Conservation (phyloP, 1,140 invertebrate genomes). For the Drosophila prosaltans region DNA sequence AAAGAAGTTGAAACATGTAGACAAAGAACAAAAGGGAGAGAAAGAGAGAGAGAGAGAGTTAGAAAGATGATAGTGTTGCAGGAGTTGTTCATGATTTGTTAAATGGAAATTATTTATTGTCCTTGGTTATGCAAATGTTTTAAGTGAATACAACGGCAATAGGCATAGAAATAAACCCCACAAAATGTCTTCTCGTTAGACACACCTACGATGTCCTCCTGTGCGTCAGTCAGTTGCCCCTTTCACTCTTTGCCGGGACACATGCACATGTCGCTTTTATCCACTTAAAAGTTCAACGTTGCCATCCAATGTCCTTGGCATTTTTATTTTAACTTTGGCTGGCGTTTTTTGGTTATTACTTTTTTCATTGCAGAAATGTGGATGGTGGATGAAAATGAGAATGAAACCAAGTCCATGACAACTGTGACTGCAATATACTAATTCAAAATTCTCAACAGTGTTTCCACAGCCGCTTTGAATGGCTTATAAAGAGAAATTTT, state of each 20-base stretch:
- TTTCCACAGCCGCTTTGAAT: conserved; percentile 11
- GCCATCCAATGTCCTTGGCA: conserved; percentile 13
- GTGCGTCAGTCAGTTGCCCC: background rate
- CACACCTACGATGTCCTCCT: background rate
- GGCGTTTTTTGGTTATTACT: conserved; percentile 16
- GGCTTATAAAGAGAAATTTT: conserved; percentile 15
- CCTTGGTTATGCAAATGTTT: background rate
- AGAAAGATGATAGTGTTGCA: background rate
- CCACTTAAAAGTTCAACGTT: conserved; percentile 18
- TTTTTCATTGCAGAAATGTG: background rate
- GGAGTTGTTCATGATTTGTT: background rate
- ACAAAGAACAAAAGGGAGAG: no score
- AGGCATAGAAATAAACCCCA: conserved; percentile 4
- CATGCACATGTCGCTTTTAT: conserved; percentile 12
- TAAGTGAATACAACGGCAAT: background rate
- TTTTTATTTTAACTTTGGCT: conserved; percentile 23
- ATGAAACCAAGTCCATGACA: conserved; percentile 10
- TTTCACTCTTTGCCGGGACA: background rate
- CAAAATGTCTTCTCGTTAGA: conserved; percentile 3
- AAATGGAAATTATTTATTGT: conserved; percentile 1
- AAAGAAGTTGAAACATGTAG: background rate
- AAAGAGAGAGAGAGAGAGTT: no score
- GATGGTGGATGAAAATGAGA: background rate
- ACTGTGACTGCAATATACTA: conserved; percentile 21
- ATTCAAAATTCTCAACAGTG: conserved; percentile 6